Conservation (phyloP, 2,797 vertebrate species). For the Lithobates pipiens region DNA sequence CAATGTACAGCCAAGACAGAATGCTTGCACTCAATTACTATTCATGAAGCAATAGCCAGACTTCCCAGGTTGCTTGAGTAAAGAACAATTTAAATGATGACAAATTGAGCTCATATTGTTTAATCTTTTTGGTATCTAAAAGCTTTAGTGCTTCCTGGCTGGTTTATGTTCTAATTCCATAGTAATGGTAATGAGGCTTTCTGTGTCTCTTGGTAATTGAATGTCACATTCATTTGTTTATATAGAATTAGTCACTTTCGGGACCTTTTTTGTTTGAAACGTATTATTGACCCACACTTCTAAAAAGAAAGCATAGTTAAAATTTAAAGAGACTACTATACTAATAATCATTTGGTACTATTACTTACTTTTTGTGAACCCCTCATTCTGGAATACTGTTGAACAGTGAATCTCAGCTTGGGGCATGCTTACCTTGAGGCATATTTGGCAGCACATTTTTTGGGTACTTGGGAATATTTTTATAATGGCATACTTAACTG, state of each 20-base stretch:
- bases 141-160: slow-evolving; percentile 48
- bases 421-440: too few species aligned
- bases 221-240: slow-evolving; percentile 37
- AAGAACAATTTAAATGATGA: slow-evolving; percentile 43
- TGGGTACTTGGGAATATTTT: too few species aligned
- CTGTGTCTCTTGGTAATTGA: slow-evolving; percentile 31
- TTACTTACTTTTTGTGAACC: too few species aligned
- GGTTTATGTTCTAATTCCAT: slow-evolving; percentile 45
- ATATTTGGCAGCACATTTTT: too few species aligned
- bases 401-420: too few species aligned
- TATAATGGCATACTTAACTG: too few species aligned
- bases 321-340: neutral
- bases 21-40: slow-evolving; percentile 33
- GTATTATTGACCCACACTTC: neutral
- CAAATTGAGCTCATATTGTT: slow-evolving; percentile 43
- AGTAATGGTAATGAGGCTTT: slow-evolving; percentile 41
- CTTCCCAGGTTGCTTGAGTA: slow-evolving; percentile 22
- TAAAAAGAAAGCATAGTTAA: neutral
- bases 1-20: slow-evolving; percentile 6
- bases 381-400: too few species aligned
- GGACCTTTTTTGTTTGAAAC: slow-evolving; percentile 7
- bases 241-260: slow-evolving; percentile 34
- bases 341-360: too few species aligned
- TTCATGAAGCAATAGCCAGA: slow-evolving; percentile 40
- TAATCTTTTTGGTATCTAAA: slow-evolving; percentile 49